Evolutionary conservation across 2,797 vertebrate genomes (phyloP).

Genomic region (Brachyrhaphis roseni): DNA sequence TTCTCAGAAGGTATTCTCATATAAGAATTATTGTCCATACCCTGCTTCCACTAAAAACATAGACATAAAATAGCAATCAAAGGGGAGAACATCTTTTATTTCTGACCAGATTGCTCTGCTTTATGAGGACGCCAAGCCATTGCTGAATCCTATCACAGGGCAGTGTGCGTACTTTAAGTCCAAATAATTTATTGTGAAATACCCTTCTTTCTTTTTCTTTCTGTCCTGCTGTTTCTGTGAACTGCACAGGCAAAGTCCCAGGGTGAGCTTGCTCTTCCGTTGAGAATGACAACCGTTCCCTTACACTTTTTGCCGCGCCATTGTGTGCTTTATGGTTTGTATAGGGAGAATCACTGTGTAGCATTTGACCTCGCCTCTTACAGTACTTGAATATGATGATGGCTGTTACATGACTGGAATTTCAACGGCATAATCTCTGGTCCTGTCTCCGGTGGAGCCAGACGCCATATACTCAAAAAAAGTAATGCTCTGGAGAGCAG

Average conservation of each 20-base stretch:
- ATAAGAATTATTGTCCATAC: slow-evolving; percentile 33
- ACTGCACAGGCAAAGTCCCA: slow-evolving; percentile 81
- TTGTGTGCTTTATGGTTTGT: slow-evolving; percentile 88
- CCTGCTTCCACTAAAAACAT: slow-evolving; percentile 46
- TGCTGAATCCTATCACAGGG: slow-evolving; percentile 80
- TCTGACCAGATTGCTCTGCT: slow-evolving; percentile 78
- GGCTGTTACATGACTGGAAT: slow-evolving; percentile 85
- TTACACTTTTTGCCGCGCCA: slow-evolving; percentile 86
- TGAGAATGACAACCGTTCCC: slow-evolving; percentile 81
- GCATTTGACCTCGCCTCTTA: slow-evolving; percentile 86
- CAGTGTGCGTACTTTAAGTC: slow-evolving; percentile 83
- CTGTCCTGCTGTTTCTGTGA: slow-evolving; percentile 75
- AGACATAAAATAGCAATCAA: slow-evolving; percentile 76
- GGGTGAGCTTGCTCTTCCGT: slow-evolving; percentile 82
- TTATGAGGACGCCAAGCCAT: slow-evolving; percentile 81
- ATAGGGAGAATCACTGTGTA: slow-evolving; percentile 83
- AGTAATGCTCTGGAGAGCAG: slow-evolving; percentile 54
- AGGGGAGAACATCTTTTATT: slow-evolving; percentile 77
- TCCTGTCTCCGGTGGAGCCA: slow-evolving; percentile 66
- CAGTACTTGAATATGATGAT: slow-evolving; percentile 88
- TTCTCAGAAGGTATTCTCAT: slow-evolving; percentile 22
- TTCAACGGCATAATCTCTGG: slow-evolving; percentile 75
- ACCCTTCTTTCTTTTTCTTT: slow-evolving; percentile 67
- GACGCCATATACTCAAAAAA: slow-evolving; percentile 66
- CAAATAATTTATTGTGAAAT: slow-evolving; percentile 85